Percentiles rank a stretch among this genome's conserved stretches.
These are phyloP conservation scores for Spinus olivaceus DNA, from an alignment of 2,797 vertebrate species.

Conservation along the genomic window DNA sequence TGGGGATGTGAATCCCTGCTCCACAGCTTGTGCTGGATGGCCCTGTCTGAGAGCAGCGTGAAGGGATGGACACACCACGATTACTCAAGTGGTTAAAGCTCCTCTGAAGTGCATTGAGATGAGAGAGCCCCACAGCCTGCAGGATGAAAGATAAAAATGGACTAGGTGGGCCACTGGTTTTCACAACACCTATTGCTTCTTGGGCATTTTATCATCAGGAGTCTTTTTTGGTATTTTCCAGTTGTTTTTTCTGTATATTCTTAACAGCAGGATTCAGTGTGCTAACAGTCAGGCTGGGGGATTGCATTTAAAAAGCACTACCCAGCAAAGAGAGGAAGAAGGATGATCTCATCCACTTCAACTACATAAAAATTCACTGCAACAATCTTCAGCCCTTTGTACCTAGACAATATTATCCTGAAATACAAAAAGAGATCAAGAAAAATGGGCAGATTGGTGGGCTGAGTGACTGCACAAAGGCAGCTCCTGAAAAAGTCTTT, in stretches of 20 bases:
- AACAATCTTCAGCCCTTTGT: not conserved
- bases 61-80: not conserved
- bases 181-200: not conserved
- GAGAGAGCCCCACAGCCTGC: not conserved
- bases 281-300: not conserved
- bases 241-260: not conserved
- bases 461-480: slow-evolving; percentile 6
- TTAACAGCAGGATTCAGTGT: not conserved
- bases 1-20: rapidly evolving
- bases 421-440: slow-evolving; percentile 4
- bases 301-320: not conserved
- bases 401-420: not conserved
- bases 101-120: not conserved
- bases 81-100: not conserved
- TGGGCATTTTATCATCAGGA: not conserved
- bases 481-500: not conserved
- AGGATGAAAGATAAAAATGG: not conserved
- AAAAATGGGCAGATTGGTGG: slow-evolving; percentile 8
- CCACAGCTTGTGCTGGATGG: rapidly evolving
- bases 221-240: not conserved
- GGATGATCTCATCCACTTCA: slow-evolving; percentile 43
- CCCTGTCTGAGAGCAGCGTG: not conserved
- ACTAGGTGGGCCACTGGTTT: not conserved
- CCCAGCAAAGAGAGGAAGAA: slow-evolving; percentile 27
- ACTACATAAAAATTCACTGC: not conserved